These are phyloP conservation scores for Andrena marginata DNA, from an alignment of 2,888 invertebrate genomes.

Conservation along the genomic window DNA sequence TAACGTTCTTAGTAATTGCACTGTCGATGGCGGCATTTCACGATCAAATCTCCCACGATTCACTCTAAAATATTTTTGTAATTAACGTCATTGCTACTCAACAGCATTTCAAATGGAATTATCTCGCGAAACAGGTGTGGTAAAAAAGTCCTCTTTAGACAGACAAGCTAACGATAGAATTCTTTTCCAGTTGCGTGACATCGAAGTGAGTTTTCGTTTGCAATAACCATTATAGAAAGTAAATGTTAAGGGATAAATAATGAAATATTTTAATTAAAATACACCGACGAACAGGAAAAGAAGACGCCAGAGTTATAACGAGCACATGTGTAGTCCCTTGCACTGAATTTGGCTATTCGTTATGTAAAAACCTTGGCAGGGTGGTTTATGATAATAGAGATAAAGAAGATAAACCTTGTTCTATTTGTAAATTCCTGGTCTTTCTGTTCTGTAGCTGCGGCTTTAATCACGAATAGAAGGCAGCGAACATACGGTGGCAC, in stretches of 20 bases:
- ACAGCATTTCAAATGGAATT: too few relatives aligned
- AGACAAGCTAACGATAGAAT: background rate
- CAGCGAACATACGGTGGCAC: conserved; percentile 9
- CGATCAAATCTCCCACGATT: background rate
- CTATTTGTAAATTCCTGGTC: background rate
- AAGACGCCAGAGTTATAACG: background rate
- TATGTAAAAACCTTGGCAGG: background rate
- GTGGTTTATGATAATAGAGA: background rate
- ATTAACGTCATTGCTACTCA: too few relatives aligned
- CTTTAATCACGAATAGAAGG: conserved; percentile 19
- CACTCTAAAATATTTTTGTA: background rate
- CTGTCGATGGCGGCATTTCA: background rate
- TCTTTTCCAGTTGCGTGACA: background rate
- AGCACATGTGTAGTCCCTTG: background rate
- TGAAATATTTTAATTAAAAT: background rate
- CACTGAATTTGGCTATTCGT: background rate
- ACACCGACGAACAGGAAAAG: background rate
- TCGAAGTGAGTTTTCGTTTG: background rate
- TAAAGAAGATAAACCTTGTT: background rate
- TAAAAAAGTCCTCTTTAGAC: background rate
- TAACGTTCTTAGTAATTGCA: background rate
- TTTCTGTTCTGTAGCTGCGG: background rate
- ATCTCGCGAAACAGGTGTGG: too few relatives aligned
- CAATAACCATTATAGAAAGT: background rate
- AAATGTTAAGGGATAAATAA: background rate